Conservation (phyloP, 2,113 vertebrate species). For the Brachyistius frenatus region DNA sequence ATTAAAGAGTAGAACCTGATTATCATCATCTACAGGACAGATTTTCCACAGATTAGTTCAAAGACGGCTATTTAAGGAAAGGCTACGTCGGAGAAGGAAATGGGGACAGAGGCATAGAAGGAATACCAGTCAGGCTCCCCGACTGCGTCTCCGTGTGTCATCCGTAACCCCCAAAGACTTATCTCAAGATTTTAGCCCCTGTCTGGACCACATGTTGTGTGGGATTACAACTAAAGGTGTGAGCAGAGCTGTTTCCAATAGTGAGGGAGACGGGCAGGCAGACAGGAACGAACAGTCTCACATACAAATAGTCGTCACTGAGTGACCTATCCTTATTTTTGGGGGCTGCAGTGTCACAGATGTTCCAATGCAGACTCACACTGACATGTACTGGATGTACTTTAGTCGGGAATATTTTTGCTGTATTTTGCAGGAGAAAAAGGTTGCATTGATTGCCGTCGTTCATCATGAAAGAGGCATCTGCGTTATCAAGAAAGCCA, state of each 20-base stretch:
- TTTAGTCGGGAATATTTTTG: slow-evolving; percentile 19
- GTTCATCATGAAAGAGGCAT: slow-evolving; percentile 52
- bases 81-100: slow-evolving; percentile 30
- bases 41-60: slow-evolving; percentile 70
- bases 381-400: slow-evolving; percentile 5
- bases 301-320: neutral
- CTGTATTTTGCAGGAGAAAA: neutral
- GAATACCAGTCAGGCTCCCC: slow-evolving; percentile 16
- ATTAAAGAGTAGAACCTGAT: slow-evolving; percentile 67
- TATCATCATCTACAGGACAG: slow-evolving; percentile 47
- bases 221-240: slow-evolving; percentile 58
- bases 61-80: slow-evolving; percentile 41
- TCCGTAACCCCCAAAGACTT: slow-evolving; percentile 42
- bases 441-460: slow-evolving; percentile 48
- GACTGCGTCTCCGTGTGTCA: slow-evolving; percentile 19
- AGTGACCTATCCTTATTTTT: slow-evolving; percentile 9
- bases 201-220: slow-evolving; percentile 55
- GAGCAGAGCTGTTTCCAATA: slow-evolving; percentile 42
- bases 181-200: slow-evolving; percentile 35
- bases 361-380: neutral
- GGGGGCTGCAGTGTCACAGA: neutral
- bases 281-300: neutral
- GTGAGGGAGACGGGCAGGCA: neutral
- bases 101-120: slow-evolving; percentile 10
- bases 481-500: slow-evolving; percentile 37